phyloP scores from a whole-genome alignment of 2,113 vertebrate genomes.

The Todiramphus chloris region DNA sequence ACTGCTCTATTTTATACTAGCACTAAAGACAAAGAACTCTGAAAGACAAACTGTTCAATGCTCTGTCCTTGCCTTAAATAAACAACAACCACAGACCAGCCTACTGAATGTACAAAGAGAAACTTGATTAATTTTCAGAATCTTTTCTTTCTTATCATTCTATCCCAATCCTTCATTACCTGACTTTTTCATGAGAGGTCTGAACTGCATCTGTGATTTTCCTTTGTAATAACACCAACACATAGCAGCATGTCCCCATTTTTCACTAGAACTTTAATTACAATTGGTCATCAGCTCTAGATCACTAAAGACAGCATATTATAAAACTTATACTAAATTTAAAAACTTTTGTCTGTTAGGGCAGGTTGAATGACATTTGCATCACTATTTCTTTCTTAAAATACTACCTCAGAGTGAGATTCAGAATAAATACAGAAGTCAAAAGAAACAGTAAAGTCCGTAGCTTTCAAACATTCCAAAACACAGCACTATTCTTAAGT shows the following conservation, averaged over 20 bases:
- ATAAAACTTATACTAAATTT: background rate
- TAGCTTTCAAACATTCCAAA: background rate
- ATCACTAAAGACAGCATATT: background rate
- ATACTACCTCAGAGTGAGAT: background rate
- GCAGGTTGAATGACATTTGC: background rate
- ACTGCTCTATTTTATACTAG: background rate
- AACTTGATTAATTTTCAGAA: background rate
- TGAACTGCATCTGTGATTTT: background rate
- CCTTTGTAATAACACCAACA: background rate
- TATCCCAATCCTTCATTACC: background rate
- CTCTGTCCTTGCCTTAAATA: background rate
- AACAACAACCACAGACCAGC: background rate
- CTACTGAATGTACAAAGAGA: background rate
- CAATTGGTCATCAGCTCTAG: background rate
- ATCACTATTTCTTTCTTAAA: background rate
- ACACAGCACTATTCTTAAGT: background rate
- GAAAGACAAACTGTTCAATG: background rate
- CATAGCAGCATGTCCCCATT: background rate
- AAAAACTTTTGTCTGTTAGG: background rate
- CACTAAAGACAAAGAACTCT: background rate
- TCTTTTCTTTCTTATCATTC: background rate
- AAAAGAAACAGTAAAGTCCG: accelerated
- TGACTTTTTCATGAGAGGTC: background rate
- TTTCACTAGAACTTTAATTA: background rate
- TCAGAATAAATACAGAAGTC: background rate